phyloP scores from a whole-genome alignment of 1,140 invertebrate species.

The Brachionus calyciflorus region DNA sequence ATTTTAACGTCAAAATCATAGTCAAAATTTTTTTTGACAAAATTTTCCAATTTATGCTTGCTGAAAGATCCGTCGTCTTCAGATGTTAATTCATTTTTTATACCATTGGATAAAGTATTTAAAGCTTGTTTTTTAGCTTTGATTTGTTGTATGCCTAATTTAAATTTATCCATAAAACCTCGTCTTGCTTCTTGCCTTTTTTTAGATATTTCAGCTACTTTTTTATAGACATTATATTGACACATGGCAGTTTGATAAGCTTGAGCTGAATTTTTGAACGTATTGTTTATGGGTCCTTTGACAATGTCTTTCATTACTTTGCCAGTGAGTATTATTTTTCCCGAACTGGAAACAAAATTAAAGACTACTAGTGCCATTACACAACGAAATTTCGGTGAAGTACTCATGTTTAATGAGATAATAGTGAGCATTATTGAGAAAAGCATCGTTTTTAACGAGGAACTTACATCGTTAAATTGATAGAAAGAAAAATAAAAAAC shows the following conservation, averaged over 20 bases:
- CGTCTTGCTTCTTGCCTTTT: background rate
- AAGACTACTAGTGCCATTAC: background rate
- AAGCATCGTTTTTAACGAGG: background rate
- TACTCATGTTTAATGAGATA: background rate
- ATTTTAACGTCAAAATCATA: background rate
- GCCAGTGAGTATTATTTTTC: background rate
- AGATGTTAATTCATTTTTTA: background rate
- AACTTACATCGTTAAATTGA: background rate
- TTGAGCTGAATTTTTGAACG: background rate
- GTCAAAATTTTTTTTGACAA: background rate
- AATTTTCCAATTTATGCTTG: background rate
- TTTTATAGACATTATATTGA: background rate
- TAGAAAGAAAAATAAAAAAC: slow-evolving; percentile 16
- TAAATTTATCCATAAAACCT: slow-evolving; percentile 4
- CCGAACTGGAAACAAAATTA: slow-evolving; percentile 12
- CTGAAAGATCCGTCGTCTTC: background rate
- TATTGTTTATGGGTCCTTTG: background rate
- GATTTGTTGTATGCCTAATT: background rate
- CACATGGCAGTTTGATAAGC: background rate
- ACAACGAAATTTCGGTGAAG: background rate
- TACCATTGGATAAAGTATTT: background rate
- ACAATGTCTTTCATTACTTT: background rate
- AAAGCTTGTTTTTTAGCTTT: slow-evolving; percentile 1
- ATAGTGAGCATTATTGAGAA: background rate
- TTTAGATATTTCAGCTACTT: background rate